These are phyloP conservation scores for Drosophila subobscura DNA, from an alignment of 1,140 invertebrate genomes.

Conservation along the genomic window DNA sequence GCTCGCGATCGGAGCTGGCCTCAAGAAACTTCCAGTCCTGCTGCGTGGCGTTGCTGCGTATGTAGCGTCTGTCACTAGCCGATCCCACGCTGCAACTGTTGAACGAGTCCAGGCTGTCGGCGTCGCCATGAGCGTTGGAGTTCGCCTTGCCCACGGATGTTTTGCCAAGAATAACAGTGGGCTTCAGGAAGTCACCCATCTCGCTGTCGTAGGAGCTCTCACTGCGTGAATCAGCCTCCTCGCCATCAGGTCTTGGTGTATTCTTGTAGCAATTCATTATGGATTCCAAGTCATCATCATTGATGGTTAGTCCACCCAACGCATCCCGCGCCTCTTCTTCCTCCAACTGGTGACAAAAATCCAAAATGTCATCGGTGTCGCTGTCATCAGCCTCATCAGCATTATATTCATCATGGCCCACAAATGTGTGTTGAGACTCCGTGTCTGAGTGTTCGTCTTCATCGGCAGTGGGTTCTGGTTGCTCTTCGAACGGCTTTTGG, in stretches of 20 bases:
- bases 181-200: background rate
- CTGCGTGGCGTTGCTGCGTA: background rate
- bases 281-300: conserved; percentile 23
- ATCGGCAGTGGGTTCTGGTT: background rate
- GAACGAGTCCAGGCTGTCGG: conserved; percentile 27
- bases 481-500: no score
- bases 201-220: background rate
- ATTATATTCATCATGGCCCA: background rate
- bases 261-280: conserved; percentile 15
- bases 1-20: background rate
- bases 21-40: background rate
- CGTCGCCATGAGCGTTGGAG: background rate
- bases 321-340: conserved; percentile 28
- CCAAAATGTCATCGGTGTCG: conserved; percentile 4
- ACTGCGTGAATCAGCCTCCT: background rate
- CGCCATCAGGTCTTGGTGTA: no score
- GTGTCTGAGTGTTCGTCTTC: background rate
- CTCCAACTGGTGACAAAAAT: conserved; percentile 31
- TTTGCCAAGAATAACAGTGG: background rate
- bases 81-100: background rate
- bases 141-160: background rate
- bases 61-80: conserved; percentile 15
- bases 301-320: background rate
- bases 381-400: background rate
- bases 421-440: background rate